A percentile compares a stretch with the other conserved stretches of the same genome.
Conservation (phyloP, 30 jellyfish, hydroid and myxozoan genomes). For the Pelagia noctiluca region DNA sequence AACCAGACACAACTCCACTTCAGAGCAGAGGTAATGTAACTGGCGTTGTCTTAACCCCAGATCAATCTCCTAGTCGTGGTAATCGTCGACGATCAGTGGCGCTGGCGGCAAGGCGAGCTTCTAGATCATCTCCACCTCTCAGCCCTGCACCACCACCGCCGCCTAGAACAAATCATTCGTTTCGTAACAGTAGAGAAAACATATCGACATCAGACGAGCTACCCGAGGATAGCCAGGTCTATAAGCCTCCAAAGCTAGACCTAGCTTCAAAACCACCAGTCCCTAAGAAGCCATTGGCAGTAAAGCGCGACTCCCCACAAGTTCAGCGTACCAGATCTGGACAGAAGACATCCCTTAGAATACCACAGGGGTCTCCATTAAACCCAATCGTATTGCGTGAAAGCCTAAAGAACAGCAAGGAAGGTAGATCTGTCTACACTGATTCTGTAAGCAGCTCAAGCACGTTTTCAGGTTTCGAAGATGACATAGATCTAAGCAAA, state of each 20-base stretch:
- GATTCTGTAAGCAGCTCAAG: conserved; percentile 67
- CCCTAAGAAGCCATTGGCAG: conserved; percentile 38
- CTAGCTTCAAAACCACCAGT: conserved; percentile 19
- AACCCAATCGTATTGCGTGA: not conserved
- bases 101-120: conserved; percentile 42
- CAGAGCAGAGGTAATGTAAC: not conserved
- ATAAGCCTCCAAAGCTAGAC: not conserved
- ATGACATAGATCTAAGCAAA: conserved; percentile 18
- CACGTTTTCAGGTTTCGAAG: conserved; percentile 55
- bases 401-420: not conserved
- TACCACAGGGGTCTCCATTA: conserved; percentile 33
- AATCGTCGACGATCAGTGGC: conserved; percentile 59
- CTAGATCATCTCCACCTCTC: conserved; percentile 65
- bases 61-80: too few species aligned
- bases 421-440: not conserved
- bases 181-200: too few species aligned
- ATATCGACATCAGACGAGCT: too few species aligned
- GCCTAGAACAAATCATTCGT: conserved; percentile 16
- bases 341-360: conserved; percentile 5
- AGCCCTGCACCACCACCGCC: conserved; percentile 87
- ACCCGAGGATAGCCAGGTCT: too few species aligned
- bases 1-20: not conserved
- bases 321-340: conserved; percentile 23
- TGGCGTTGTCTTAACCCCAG: too few species aligned
- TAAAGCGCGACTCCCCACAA: conserved; percentile 43